Base-by-base conservation (phyloP, 2,113 vertebrate genomes). In the Corydoras maculifer region DNA sequence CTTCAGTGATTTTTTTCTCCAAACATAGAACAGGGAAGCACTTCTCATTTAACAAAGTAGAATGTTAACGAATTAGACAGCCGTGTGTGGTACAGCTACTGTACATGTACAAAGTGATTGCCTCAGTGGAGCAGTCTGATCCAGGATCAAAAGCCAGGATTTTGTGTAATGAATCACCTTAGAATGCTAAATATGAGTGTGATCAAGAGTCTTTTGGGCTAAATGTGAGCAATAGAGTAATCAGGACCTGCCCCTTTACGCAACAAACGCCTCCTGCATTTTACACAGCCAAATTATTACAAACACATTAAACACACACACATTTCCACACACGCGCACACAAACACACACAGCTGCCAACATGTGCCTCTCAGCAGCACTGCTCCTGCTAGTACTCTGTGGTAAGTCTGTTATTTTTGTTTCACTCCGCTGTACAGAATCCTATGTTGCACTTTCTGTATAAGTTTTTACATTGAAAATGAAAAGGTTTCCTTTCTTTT, bases 371-470 rank as follows among this genome's bases (percentile, higher is more conserved):
- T 77, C 82, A 53, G 69, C 65, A 70, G 73, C 63, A 30, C 59
- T 74, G 35, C 66, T 85, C 66, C 70, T 90, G 62, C 51, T 87
- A 29, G 54, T 64, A 30, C 30, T 84, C 12, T 71, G 79, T 35
- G 86, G 90, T 91, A 75, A 90, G 90, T 89, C 62, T 71, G 7
- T 18, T 11, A 14, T 53, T 58, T 11, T 18, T 15, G 48, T 59
- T 25, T 35, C 3, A 29, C 54, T 11, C 50, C 9, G 3, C 29
- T n/a, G 64, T 54, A 14, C 13, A 53, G 9, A 8, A 10, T 53
- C 11, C 11, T 53, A 53, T 53, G 5, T 3, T 53, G 9, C 11
- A 10, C 11, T 10, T 12, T 12, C 11, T 53, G 5, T 53, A 10
- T 12, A 12, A 3, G 51, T 53, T 10, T 53, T 53, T 8, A 3